Evolutionary conservation across 2,797 vertebrate genomes (phyloP).

Genomic region (Phyllotis vaccarum): DNA sequence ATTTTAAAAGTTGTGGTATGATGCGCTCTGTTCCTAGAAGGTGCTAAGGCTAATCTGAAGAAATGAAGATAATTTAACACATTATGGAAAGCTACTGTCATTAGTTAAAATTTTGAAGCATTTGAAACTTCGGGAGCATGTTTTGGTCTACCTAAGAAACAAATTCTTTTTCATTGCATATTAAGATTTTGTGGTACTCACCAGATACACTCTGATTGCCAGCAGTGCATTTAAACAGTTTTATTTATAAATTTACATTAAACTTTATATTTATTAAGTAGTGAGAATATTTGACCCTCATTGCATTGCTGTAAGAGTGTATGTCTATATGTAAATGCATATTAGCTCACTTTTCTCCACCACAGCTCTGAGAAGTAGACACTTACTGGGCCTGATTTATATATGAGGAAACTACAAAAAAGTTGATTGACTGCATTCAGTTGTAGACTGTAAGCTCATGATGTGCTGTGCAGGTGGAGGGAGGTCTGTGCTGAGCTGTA

Average conservation of each 20-base stretch:
- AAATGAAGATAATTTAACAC: conserved; percentile 44
- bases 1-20: not conserved
- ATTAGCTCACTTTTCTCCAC: not conserved
- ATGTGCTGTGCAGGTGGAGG: not conserved
- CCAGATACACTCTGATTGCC: not conserved
- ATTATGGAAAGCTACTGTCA: not conserved
- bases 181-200: not conserved
- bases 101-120: conserved; percentile 23
- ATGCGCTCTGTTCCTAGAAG: not conserved
- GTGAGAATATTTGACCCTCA: not conserved
- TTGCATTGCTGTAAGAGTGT: not conserved
- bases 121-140: conserved; percentile 16
- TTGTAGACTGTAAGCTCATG: not conserved
- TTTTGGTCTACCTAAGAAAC: not conserved
- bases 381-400: not conserved
- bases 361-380: not conserved
- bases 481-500: not conserved
- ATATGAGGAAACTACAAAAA: not conserved
- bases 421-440: not conserved
- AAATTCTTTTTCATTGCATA: not conserved
- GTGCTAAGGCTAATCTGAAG: conserved; percentile 22
- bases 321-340: not conserved
- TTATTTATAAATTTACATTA: conserved; percentile 23
- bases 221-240: not conserved
- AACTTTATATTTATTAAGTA: not conserved